Conservation (phyloP, 2,113 vertebrate genomes). For the Podilymbus podiceps region DNA sequence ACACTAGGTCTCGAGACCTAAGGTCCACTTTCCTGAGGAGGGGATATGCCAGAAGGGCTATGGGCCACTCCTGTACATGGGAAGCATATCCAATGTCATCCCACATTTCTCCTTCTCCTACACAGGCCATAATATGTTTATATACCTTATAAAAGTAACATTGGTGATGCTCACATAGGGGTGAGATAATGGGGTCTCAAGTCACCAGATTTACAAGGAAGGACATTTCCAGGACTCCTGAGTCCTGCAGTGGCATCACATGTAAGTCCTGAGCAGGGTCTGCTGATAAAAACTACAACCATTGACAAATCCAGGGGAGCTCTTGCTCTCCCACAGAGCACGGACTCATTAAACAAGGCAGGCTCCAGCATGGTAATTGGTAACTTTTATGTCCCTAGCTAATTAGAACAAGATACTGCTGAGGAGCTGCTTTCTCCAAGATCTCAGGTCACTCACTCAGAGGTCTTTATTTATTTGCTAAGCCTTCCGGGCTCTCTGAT, state of each 20-base stretch:
- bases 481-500: slow-evolving; percentile 59
- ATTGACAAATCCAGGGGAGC: neutral
- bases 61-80: neutral
- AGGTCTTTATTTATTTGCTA: slow-evolving; percentile 66
- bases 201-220: neutral
- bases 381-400: slow-evolving; percentile 48
- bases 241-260: neutral
- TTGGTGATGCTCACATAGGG: neutral
- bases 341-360: slow-evolving; percentile 47
- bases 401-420: slow-evolving; percentile 62
- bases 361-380: slow-evolving; percentile 38
- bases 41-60: neutral
- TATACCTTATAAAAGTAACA: neutral
- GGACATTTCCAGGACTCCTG: neutral
- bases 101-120: neutral
- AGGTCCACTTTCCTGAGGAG: neutral
- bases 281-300: slow-evolving; percentile 18
- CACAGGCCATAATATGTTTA: neutral
- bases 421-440: slow-evolving; percentile 51
- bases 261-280: neutral
- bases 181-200: neutral
- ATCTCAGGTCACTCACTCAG: slow-evolving; percentile 52
- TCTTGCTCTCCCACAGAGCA: slow-evolving; percentile 21
- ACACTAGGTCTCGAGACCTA: neutral
- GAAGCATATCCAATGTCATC: neutral